Base-by-base conservation (phyloP, 2,888 invertebrate species). In the Hipparchia semele region DNA sequence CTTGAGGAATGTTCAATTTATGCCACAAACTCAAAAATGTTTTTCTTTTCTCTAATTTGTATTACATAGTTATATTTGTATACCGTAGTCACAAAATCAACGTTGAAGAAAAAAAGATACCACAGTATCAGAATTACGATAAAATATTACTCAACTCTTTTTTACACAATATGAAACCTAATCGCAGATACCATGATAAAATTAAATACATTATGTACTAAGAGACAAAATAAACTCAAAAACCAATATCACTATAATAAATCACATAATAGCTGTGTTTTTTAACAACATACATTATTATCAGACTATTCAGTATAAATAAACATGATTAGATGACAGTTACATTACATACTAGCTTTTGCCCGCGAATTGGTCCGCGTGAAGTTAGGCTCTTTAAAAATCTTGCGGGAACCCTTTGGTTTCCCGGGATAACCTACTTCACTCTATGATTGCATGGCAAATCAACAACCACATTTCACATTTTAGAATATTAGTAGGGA, bases 251-350 rank as follows among this genome's bases (percentile, higher is more conserved):
- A 75, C 75, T 75, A 73, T 68, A 61, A 72, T 68, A 75, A 75
- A 75, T 75, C 73, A 75, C 75, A 75, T 70, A 73, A 71, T 70
- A 75, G 75, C 72, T 75, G 68, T 75, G 70, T 73, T 54, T 60
- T 68, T 66, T 66, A 56, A 66, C 56, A 64, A 64, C 9, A 72
- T 72, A 73, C 68, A 73, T 58, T 61, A 73, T 73, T 68, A 73
- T 73, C 75, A 73, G 53, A 75, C 71, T 72, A 72, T 73, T 72
- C 56, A 72, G 51, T 51, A 73, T 73, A 72, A 73, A 73, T 69
- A 68, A 71, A 66, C 53, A 56, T 13, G 62, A 69, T 58, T 53
- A 13, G 33, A 64, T 23, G 23, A 64, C 51, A 23, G 23, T 49
- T 49, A 49, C 13, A 6, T 51, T 64, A 64, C 64, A 64, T 51